These are phyloP conservation scores for Polydesmus complanatus DNA, from an alignment of 2,888 invertebrate species.

Conservation along the genomic window DNA sequence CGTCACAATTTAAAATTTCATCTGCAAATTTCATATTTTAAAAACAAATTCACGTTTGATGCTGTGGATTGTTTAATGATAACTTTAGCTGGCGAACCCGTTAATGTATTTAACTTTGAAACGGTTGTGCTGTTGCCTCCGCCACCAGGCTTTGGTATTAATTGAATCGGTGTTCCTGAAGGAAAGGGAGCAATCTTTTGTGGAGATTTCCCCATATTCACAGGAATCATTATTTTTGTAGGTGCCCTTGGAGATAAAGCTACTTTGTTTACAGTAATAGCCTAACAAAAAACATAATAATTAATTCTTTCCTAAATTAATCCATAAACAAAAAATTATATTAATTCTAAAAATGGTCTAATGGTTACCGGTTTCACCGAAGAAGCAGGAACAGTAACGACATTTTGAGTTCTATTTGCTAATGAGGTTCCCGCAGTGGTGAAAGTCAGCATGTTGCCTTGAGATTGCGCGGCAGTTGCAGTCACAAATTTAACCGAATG, in stretches of 20 bases:
- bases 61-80: slow-evolving; percentile 26
- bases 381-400: slow-evolving; percentile 24
- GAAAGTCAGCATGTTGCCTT: slow-evolving; percentile 49
- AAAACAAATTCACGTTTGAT: slow-evolving; percentile 2
- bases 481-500: slow-evolving; percentile 18
- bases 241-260: slow-evolving; percentile 29
- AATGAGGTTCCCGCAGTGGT: slow-evolving; percentile 35
- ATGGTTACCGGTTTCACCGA: slow-evolving; percentile 23
- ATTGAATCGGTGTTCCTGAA: slow-evolving; percentile 23
- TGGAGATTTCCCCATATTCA: slow-evolving; percentile 48
- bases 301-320: neutral
- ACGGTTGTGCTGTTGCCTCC: slow-evolving; percentile 13
- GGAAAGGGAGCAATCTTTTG: slow-evolving; percentile 55
- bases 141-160: slow-evolving; percentile 23
- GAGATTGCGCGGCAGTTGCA: slow-evolving; percentile 32
- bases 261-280: slow-evolving; percentile 25
- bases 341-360: neutral
- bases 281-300: slow-evolving; percentile 2
- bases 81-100: slow-evolving; percentile 30
- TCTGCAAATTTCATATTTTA: slow-evolving; percentile 7
- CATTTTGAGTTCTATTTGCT: slow-evolving; percentile 24
- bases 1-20: slow-evolving; percentile 5
- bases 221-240: slow-evolving; percentile 34
- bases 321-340: neutral
- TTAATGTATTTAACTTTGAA: slow-evolving; percentile 21